Evolutionary conservation across 92 coral and sea anemone genomes (phyloP).

Genomic region (Pocillopora meandrina): DNA sequence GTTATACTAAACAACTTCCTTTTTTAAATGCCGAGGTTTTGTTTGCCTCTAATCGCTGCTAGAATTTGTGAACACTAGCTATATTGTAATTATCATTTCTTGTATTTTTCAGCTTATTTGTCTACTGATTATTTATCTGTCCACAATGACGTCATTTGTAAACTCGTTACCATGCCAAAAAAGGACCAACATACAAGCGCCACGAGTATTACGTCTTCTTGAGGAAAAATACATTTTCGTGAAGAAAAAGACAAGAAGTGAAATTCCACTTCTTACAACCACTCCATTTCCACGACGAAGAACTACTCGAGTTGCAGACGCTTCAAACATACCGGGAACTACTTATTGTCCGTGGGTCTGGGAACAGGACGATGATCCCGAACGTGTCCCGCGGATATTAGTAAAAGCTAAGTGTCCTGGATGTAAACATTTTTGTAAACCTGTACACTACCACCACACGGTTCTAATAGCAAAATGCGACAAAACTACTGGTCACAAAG

Average conservation of each 20-base stretch:
- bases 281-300: neutral
- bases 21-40: too few species aligned
- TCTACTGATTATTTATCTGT: conserved; percentile 1
- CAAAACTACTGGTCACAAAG: conserved; percentile 50
- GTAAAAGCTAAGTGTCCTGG: conserved; percentile 57
- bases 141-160: conserved; percentile 25
- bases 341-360: conserved; percentile 60
- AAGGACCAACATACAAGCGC: conserved; percentile 5
- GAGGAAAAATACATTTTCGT: conserved; percentile 36
- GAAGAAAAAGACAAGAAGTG: neutral
- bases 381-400: conserved; percentile 44
- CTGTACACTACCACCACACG: conserved; percentile 39
- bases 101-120: conserved; percentile 8
- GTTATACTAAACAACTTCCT: too few species aligned
- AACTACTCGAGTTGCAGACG: neutral
- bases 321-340: conserved; percentile 20
- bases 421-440: conserved; percentile 48
- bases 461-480: conserved; percentile 49
- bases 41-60: neutral
- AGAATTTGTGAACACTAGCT: neutral
- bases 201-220: conserved; percentile 31
- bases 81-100: neutral
- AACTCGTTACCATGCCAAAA: conserved; percentile 14
- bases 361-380: conserved; percentile 35
- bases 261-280: neutral